These are phyloP conservation scores for Prenolepis imparis DNA, from an alignment of 2,888 invertebrate species.

Conservation along the genomic window DNA sequence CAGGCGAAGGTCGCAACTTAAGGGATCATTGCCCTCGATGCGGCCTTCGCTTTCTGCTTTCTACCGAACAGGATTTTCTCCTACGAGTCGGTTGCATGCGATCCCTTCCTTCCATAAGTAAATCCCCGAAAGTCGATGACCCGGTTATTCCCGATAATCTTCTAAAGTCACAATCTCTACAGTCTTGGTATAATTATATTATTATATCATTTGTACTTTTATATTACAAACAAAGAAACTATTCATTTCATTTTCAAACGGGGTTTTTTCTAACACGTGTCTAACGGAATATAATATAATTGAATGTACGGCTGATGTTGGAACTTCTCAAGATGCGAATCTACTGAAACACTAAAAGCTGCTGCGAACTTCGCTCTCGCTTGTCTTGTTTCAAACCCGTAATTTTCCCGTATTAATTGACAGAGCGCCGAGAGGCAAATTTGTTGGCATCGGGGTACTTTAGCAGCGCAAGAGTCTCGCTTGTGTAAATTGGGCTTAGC, in stretches of 20 bases:
- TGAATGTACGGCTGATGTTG: neutral
- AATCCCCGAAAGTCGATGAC: slow-evolving; percentile 10
- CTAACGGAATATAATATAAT: neutral
- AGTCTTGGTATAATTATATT: no score
- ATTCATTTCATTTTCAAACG: neutral
- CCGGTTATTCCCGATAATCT: neutral
- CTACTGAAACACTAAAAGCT: neutral
- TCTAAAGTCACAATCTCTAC: neutral
- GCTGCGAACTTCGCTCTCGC: neutral
- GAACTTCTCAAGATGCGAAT: neutral
- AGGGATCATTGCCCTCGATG: slow-evolving; percentile 12
- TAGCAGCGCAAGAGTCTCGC: neutral
- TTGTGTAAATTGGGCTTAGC: slow-evolving; percentile 11
- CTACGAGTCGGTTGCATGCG: slow-evolving; percentile 2
- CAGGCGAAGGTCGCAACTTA: slow-evolving; percentile 22
- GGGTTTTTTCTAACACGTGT: neutral
- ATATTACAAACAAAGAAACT: neutral
- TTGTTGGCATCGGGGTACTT: slow-evolving; percentile 13
- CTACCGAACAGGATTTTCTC: neutral
- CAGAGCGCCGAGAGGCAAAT: neutral
- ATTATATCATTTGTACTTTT: neutral
- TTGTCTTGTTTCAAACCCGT: slow-evolving; percentile 3
- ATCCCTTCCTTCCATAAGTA: slow-evolving; percentile 22
- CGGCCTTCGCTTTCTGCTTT: slow-evolving; percentile 7
- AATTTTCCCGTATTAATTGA: slow-evolving; percentile 21